Base-by-base conservation (phyloP, 2,888 invertebrate species). In the Portevinia maculata region DNA sequence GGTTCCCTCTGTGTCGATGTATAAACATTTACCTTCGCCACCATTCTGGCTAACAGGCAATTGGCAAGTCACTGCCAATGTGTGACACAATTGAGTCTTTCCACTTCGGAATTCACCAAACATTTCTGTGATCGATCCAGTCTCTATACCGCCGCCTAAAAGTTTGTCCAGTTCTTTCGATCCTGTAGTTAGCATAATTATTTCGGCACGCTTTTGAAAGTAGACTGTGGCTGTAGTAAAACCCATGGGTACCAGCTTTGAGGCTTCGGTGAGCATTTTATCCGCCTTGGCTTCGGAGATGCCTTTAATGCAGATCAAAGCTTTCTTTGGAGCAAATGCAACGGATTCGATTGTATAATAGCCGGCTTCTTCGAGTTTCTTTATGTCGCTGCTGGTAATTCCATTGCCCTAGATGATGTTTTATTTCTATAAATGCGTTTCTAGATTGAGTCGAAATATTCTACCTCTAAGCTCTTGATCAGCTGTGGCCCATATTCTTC, bases 51-150 rank as follows among this genome's bases (percentile, higher is more conserved):
- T 98, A 79, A 99, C 96, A 0, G 99, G 99, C 67, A 99, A 91
- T 94, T 99, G 99, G 89, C 99, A 99, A 64, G 99, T 98, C 0
- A 99, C 99, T 64, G 99, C 99, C 67, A 99, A 91, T 0, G 98
- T 98, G 88, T 99, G 99, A 88, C 99, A 99, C 3, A 99, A 87
- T 88, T 99, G 99, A 3, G 99, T 98, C 91, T 99, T 99, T 24
- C 99, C 99, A 0, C 98, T 98, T 84, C 99, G 93, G 89, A 99
- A 99, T 90, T 99, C 99, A 9, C 99, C 99, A 92, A 99, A 99
- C 87, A 99, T 94, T 92, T 99, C 99, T 0, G 99, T 99, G 41
- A 99, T 98, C 0, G 98, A 98, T 0, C 99, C 99, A 0, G 99
- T 99, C 91, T 99, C 99, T 85, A 99, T 95, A 3, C 99, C 99